Conservation (phyloP, 35 echinoderm and acorn worm genomes). For the Patiria miniata region DNA sequence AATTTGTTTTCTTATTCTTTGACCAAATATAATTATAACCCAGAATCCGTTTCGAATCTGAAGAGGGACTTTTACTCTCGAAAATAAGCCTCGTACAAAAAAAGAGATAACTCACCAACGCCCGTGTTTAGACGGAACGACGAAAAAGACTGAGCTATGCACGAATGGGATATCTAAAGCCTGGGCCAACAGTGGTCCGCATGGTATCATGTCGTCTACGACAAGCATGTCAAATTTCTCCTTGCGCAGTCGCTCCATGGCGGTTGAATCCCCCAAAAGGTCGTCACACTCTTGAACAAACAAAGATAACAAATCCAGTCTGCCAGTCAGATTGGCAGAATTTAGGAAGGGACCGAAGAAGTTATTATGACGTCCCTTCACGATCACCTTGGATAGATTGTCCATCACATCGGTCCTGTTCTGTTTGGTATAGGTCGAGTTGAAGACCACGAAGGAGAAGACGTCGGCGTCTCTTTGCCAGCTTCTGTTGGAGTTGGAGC, state of each 20-base stretch:
- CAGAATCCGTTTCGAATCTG: no score
- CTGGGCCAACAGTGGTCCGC: not conserved
- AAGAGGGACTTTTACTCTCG: no score
- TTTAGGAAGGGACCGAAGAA: not conserved
- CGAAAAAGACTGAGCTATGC: not conserved
- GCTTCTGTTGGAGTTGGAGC: not conserved
- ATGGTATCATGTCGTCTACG: not conserved
- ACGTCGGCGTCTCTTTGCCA: not conserved
- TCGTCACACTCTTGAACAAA: not conserved
- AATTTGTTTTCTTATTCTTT: no score
- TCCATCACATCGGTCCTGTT: not conserved
- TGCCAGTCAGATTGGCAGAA: not conserved
- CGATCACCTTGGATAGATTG: not conserved
- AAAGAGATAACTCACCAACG: no score
- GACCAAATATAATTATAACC: no score
- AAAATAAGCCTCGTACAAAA: no score
- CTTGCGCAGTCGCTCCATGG: not conserved
- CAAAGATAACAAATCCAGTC: not conserved
- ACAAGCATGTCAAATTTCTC: slow-evolving; percentile 8
- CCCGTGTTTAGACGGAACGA: no score
- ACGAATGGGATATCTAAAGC: not conserved
- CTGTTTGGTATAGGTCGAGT: not conserved
- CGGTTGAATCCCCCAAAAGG: not conserved
- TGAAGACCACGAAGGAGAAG: not conserved
- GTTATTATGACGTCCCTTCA: not conserved